phyloP scores from a whole-genome alignment of 1,140 invertebrate species.

The Brachionus calyciflorus region DNA sequence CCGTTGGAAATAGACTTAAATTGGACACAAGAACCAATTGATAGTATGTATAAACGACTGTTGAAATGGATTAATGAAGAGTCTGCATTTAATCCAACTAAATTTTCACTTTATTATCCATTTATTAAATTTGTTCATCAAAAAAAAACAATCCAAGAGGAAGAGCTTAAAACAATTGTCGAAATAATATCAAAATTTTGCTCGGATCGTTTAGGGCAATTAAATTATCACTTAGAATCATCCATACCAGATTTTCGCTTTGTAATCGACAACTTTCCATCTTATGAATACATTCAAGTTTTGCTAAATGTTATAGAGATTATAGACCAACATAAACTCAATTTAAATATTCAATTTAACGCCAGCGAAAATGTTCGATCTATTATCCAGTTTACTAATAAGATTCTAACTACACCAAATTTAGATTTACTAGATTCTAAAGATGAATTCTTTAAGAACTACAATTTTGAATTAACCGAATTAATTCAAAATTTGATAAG shows the following conservation, averaged over 20 bases:
- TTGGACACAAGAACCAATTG: not conserved
- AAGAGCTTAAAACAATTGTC: not conserved
- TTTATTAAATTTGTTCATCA: not conserved
- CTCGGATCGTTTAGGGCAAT: not conserved
- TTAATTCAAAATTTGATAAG: not conserved
- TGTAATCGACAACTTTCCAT: constrained; percentile 2
- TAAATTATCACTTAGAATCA: not conserved
- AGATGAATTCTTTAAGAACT: not conserved
- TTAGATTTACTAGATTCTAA: not conserved
- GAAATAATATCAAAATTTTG: constrained; percentile 24
- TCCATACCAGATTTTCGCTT: constrained; percentile 24
- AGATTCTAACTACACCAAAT: not conserved
- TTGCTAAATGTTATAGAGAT: not conserved
- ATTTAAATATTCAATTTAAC: not conserved
- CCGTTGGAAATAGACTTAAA: not conserved
- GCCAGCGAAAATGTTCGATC: not conserved
- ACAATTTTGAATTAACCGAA: constrained; percentile 15
- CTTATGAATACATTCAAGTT: not conserved
- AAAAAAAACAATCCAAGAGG: not conserved
- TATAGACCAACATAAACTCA: not conserved
- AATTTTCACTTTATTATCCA: not conserved
- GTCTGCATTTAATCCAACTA: not conserved
- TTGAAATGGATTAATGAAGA: not conserved
- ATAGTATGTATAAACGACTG: not conserved
- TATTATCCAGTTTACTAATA: constrained; percentile 17